Evolutionary conservation across 2,797 vertebrate genomes (phyloP), one percentile per base, ranked within the genome.

Genomic region (Gadopsis bispinosus): DNA sequence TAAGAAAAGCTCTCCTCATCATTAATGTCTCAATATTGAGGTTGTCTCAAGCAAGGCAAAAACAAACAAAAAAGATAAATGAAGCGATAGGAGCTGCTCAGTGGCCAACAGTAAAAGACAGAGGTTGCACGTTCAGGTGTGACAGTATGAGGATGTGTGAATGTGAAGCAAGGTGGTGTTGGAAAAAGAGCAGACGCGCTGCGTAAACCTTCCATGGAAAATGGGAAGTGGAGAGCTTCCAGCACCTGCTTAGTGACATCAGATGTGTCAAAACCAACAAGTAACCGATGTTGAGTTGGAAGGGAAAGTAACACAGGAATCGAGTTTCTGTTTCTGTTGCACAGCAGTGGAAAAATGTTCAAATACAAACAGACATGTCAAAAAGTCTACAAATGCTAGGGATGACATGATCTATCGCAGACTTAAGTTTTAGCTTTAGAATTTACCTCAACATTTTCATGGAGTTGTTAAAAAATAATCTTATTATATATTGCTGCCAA

Each of bases 391-490:
- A 29, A 78, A 73, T 3, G 63, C 62, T 37, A n/a, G 47, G 12
- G 0, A 43, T 7, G 26, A 5, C 55, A 14, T 63, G 43, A 64
- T 66, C 64, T 54, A 29, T 78, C 35, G 20, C 48, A 47, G 31
- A 2, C 17, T 5, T 5, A 10, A 70, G 16, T 51, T 37, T 29
- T 26, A 67, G 51, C 66, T 67, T 48, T 3, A 8, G 65, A 13
- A 77, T 78, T 33, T 64, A 63, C 68, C 54, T 79, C 75, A 73
- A 79, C 74, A 74, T 83, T 87, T 83, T 33, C 67, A 41, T 37
- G 2, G 7, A 37, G 54, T 72, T 50, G 37, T 87, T 80, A 65
- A 33, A 17, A 75, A 75, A 79, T 80, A 0, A 35, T 71, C 26
- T 55, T 47, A 60, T 59, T 51, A 68, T 47, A 16, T 65, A 56